phyloP scores from a whole-genome alignment of 2,113 vertebrate species.

The Phylloscopus trochilus region DNA sequence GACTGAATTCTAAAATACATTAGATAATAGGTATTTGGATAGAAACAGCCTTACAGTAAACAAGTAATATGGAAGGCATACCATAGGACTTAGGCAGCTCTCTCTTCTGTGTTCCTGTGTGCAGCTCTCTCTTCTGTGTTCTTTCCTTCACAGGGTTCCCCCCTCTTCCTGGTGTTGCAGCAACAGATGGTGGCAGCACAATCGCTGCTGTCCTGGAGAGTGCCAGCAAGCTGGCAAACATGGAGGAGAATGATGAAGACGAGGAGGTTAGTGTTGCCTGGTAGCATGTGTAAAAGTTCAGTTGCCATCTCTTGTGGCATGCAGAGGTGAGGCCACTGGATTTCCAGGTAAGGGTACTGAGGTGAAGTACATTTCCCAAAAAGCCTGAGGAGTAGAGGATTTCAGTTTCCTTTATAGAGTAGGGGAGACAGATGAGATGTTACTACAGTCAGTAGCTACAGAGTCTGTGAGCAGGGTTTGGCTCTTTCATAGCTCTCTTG shows the following conservation, averaged over 20 bases:
- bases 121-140: not conserved
- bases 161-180: constrained; percentile 86
- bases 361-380: not conserved
- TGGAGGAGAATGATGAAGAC: constrained; percentile 76
- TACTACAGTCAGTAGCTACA: not conserved
- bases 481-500: not conserved
- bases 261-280: constrained; percentile 66
- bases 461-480: not conserved
- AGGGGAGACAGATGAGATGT: not conserved
- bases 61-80: not conserved
- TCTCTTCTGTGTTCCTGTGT: not conserved
- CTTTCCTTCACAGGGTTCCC: constrained; percentile 84
- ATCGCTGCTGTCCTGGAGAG: constrained; percentile 81
- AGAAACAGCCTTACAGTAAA: not conserved
- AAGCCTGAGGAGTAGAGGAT: not conserved
- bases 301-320: not conserved
- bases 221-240: constrained; percentile 78
- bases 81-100: not conserved
- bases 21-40: not conserved
- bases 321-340: not conserved
- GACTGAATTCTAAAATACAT: not conserved
- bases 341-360: not conserved
- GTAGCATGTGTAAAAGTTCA: not conserved
- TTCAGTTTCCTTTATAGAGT: not conserved
- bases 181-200: constrained; percentile 62